Evolutionary conservation across 2,113 vertebrate species (phyloP).

Genomic region (Anhinga rufa): DNA sequence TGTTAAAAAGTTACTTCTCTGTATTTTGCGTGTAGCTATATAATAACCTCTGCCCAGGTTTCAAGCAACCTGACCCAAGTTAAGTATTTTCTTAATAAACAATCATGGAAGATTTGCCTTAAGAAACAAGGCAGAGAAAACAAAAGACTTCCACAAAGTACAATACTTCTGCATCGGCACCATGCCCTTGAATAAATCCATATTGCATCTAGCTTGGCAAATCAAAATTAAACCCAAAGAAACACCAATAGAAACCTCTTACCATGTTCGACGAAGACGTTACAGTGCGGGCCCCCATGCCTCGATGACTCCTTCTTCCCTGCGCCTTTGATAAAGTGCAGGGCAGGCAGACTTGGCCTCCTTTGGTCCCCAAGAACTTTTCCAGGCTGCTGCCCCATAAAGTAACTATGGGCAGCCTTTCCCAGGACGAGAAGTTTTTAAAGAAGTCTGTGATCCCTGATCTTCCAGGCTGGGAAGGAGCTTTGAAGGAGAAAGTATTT

Average conservation of each 20-base stretch:
- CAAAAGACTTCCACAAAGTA: neutral
- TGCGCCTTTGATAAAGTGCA: conserved; percentile 91
- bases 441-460: neutral
- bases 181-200: neutral
- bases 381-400: conserved; percentile 99
- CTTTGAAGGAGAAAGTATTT: neutral
- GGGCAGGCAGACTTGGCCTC: conserved; percentile 94
- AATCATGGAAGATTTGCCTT: neutral
- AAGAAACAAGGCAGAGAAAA: neutral
- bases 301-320: conserved; percentile 85
- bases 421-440: conserved; percentile 39
- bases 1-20: neutral
- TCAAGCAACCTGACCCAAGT: neutral
- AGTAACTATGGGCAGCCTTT: conserved; percentile 78
- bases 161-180: neutral
- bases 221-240: neutral
- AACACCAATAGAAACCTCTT: conserved; percentile 57
- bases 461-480: conserved; percentile 19
- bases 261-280: conserved; percentile 95
- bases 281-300: conserved; percentile 85
- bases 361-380: conserved; percentile 96
- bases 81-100: neutral
- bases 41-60: neutral
- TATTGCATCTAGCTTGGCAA: neutral
- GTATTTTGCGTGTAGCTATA: neutral